Conservation (phyloP, 2,113 vertebrate species). For the Rynchops niger region DNA sequence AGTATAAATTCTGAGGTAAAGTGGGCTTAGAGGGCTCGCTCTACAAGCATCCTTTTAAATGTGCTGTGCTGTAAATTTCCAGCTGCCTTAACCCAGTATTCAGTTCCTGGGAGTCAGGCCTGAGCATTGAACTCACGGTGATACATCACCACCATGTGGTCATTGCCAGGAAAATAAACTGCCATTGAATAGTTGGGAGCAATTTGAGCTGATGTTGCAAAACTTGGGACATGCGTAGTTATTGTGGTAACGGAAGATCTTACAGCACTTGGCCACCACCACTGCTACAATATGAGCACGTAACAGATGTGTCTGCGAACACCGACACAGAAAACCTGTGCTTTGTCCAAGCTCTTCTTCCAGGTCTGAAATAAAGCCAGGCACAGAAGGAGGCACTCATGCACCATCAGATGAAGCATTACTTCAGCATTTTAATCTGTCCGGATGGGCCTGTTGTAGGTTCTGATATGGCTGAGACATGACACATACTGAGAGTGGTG, state of each 20-base stretch:
- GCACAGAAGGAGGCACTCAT: not conserved
- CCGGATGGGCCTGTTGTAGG: not conserved
- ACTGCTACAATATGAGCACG: not conserved
- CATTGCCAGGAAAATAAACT: not conserved
- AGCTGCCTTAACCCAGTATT: not conserved
- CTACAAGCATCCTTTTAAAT: not conserved
- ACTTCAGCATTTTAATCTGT: not conserved
- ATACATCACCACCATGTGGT: conserved; percentile 61
- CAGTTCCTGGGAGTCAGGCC: not conserved
- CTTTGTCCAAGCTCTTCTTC: not conserved
- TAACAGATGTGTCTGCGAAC: not conserved
- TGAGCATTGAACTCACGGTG: not conserved
- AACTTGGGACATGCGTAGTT: not conserved
- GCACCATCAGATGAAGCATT: not conserved
- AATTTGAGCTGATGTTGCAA: not conserved
- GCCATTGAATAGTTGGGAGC: too few species aligned
- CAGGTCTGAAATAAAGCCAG: not conserved
- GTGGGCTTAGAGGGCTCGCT: not conserved
- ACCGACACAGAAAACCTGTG: not conserved
- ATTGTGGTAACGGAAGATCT: not conserved
- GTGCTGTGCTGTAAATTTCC: not conserved
- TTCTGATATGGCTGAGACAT: not conserved
- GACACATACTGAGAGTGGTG: not conserved
- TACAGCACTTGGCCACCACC: not conserved
- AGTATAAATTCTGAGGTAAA: conserved; percentile 3